phyloP scores from a whole-genome alignment of 2,888 invertebrate species.

The Sarcophaga subvicina region DNA sequence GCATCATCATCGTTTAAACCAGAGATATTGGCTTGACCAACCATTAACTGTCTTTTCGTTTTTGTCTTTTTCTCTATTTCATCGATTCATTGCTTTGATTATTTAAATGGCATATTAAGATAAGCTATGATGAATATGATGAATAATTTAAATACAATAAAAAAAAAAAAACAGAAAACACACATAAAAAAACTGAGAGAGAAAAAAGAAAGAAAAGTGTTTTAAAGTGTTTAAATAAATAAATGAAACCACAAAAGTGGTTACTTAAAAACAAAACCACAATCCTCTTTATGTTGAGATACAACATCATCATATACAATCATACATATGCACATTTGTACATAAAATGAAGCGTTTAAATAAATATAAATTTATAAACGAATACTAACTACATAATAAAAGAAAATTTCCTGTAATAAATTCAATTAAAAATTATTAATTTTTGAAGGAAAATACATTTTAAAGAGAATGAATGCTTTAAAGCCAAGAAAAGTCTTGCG shows the following conservation, averaged over 20 bases:
- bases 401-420: too few relatives aligned
- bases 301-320: neutral
- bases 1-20: too few relatives aligned
- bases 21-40: too few relatives aligned
- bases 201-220: slow-evolving; percentile 18
- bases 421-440: too few relatives aligned
- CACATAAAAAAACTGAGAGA: too few relatives aligned
- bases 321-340: neutral
- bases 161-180: too few relatives aligned
- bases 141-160: neutral
- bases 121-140: neutral
- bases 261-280: slow-evolving; percentile 58
- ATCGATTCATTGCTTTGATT: neutral
- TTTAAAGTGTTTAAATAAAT: slow-evolving; percentile 58
- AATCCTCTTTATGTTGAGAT: slow-evolving; percentile 51
- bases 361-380: too few relatives aligned
- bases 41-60: neutral
- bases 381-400: too few relatives aligned
- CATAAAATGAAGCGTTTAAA: neutral
- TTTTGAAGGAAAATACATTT: too few relatives aligned
- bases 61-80: neutral
- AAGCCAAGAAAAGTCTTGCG: too few relatives aligned
- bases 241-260: slow-evolving; percentile 65
- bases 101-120: neutral
- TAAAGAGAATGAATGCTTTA: too few relatives aligned